Evolutionary conservation across 2,797 vertebrate species (phyloP), one percentile per base, ranked within the genome.

Genomic region (Masticophis lateralis): DNA sequence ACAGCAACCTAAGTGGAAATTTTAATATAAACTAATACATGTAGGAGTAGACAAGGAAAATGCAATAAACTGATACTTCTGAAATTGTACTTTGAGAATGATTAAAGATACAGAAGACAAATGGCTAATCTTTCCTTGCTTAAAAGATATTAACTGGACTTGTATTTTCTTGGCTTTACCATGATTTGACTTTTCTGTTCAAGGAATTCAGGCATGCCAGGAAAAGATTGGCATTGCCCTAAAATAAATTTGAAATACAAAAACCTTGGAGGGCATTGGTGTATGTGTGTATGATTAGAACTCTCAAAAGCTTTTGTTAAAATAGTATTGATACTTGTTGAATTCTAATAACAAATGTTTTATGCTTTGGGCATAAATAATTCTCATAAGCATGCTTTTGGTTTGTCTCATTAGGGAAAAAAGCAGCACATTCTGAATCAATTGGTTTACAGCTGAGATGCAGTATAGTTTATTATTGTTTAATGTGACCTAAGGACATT

Each of bases 311-410:
- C 57, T 95, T 90, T 93, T 88, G 13, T 91, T 93, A 91, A 94
- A 97, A 92, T 90, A 88, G n/a, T 60, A 55, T 86, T 90, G 79
- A 57, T 89, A 94, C 93, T 55, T 92, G 89, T 89, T 95, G 93
- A 95, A 90, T 56, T 95, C 93, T 95, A 96, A 91, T 87, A 74
- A 94, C 27, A 86, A 94, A 93, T 61, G 8, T 94, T 95, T 96
- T 96, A 95, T 93, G 92, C 94, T 96, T 96, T 86, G 69, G 12
- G 90, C 94, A 95, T 94, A 96, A 97, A 95, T 95, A 96, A 96
- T 94, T 94, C 86, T 94, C 94, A 93, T 94, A 89, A 94, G 91
- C 37, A 56, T 1, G 96, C 95, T 94, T 94, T 93, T 16, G 0
- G 63, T 91, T 94, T 53, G 55, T 88, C 53, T 96, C 92, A 91